These are phyloP conservation scores for Pseudanteris insignis DNA, from an alignment of 2,888 invertebrate species.

Conservation along the genomic window DNA sequence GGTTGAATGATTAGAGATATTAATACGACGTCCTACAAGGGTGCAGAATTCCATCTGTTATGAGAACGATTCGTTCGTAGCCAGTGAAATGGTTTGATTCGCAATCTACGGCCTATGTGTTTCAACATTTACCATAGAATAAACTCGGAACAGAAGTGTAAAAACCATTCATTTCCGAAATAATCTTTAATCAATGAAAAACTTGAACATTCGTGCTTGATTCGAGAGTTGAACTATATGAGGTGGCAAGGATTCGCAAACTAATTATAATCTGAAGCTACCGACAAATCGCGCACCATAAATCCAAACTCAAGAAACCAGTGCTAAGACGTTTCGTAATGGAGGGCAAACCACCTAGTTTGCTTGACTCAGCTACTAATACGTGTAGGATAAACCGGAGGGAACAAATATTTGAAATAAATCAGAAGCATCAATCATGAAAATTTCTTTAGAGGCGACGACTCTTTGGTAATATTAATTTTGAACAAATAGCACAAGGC, in stretches of 20 bases:
- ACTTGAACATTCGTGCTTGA: too few species aligned
- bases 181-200: too few species aligned
- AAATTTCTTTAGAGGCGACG: conserved; percentile 48
- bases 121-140: too few species aligned
- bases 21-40: conserved; percentile 60
- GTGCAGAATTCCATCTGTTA: conserved; percentile 29
- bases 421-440: conserved; percentile 57
- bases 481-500: too few species aligned
- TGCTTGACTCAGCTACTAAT: conserved; percentile 31
- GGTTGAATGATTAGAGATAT: conserved; percentile 66
- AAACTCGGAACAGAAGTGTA: too few species aligned
- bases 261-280: conserved; percentile 66
- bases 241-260: conserved; percentile 54
- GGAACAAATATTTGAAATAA: conserved; percentile 47
- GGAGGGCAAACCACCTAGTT: conserved; percentile 62
- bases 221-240: conserved; percentile 36
- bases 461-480: not conserved
- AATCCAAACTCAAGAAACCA: conserved; percentile 62
- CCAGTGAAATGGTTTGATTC: too few species aligned
- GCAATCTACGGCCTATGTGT: too few species aligned
- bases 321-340: conserved; percentile 63
- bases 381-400: conserved; percentile 48
- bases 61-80: too few species aligned
- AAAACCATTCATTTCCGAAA: too few species aligned
- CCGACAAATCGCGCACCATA: conserved; percentile 66